Evolutionary conservation across 2,113 vertebrate genomes (phyloP).

Genomic region (Cyanocitta stelleri): DNA sequence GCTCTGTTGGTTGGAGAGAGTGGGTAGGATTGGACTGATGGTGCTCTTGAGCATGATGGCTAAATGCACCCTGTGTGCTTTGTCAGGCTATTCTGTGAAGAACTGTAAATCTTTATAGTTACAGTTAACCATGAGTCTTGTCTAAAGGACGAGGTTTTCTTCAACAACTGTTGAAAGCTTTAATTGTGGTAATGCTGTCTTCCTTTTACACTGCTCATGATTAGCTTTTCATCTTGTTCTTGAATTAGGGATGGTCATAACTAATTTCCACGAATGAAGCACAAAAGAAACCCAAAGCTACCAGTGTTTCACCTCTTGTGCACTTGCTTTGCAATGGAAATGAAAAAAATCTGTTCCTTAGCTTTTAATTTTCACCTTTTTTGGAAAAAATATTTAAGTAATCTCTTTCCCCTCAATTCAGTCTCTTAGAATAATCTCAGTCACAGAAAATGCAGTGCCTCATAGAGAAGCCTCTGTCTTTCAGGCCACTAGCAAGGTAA

Average conservation of each 20-base stretch:
- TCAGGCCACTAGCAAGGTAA: neutral
- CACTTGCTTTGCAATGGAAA: neutral
- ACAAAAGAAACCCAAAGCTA: neutral
- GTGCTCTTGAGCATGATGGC: neutral
- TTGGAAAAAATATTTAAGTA: neutral
- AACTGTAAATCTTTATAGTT: neutral
- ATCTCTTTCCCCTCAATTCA: neutral
- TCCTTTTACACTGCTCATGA: conserved; percentile 18
- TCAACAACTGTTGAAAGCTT: neutral
- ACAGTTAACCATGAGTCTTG: neutral
- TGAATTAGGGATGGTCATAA: neutral
- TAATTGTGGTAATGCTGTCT: neutral
- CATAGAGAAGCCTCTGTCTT: neutral
- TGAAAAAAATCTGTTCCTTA: neutral
- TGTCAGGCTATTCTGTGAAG: neutral
- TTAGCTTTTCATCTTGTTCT: conserved; percentile 18
- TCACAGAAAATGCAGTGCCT: neutral
- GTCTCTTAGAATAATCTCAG: neutral
- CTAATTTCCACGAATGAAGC: neutral
- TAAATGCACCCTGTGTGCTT: neutral
- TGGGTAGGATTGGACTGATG: neutral
- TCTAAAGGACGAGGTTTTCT: conserved; percentile 9
- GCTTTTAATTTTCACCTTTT: neutral
- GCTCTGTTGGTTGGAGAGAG: neutral
- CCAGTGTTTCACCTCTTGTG: conserved; percentile 14